Base-by-base conservation (phyloP, 2,888 invertebrate genomes). In the Tetragnatha montana region DNA sequence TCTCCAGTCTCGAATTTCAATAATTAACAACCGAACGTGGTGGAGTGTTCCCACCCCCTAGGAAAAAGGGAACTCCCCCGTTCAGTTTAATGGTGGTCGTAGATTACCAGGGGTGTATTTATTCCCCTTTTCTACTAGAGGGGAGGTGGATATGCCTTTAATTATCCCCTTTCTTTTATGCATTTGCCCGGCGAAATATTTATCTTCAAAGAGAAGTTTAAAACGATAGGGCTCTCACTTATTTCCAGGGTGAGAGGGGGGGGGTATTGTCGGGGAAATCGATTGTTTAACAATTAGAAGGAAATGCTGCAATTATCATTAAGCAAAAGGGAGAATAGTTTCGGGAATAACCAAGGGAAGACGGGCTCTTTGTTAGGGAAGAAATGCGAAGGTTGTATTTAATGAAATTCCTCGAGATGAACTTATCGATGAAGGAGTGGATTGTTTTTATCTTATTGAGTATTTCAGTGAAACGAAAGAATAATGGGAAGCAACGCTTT, bases 1-100 rank as follows among this genome's bases (percentile, higher is more conserved):
- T 87, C 87, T 73, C 76, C 81, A 76, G 73, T 68, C 84, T 89
- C 84, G 81, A 89, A 89, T 89, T 89, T 89, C 84, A 89, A 89
- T 89, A 89, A 89, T 89, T 89, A 89, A 83, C 75, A 85, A n/a
- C n/a, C n/a, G 81, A 84, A 76, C 81, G 76, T 75, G 76, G 71
- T n/a, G 19, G 68, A 60, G 81, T 70, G 49, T 81, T 60, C 49
- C n/a, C 60, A 68, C 69, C 60, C 14, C 51, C 1, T n/a, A 50
- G 68, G 71, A 78, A 22, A 69, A 71, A 71, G 78, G 85, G 19
- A 22, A 17, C 17, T 69, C 51, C 49, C 78, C 49, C 70, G 19
- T 69, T 70, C 35, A 35, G 35, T 75, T 76, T 81, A 87, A 81
- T 78, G 87, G 87, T 21, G 51, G 14, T 49, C 82, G 76, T 87